phyloP scores from a whole-genome alignment of 2,888 invertebrate species.

The Lithophane socia region DNA sequence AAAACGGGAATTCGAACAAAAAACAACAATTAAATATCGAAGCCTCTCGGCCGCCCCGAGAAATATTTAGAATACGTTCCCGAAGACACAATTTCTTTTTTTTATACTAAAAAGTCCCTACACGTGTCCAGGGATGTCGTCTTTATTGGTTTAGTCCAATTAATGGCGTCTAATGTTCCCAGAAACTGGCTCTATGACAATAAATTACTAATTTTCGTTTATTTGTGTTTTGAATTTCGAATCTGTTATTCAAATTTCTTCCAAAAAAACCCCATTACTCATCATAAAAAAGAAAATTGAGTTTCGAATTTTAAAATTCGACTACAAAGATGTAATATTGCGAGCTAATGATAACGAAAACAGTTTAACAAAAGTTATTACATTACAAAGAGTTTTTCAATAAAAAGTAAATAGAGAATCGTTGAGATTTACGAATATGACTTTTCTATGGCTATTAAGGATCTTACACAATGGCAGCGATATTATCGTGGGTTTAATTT shows the following conservation, averaged over 20 bases:
- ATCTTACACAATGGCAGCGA: slow-evolving; percentile 70
- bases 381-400: slow-evolving; percentile 50
- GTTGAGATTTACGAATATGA: slow-evolving; percentile 64
- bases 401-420: slow-evolving; percentile 62
- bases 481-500: slow-evolving; percentile 84
- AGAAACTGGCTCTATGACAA: slow-evolving; percentile 77
- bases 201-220: slow-evolving; percentile 84
- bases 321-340: slow-evolving; percentile 42
- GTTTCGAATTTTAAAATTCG: slow-evolving; percentile 41
- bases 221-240: slow-evolving; percentile 69
- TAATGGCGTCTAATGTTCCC: slow-evolving; percentile 86
- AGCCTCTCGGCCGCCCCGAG: slow-evolving; percentile 81
- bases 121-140: slow-evolving; percentile 87
- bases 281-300: slow-evolving; percentile 54
- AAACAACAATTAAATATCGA: slow-evolving; percentile 89
- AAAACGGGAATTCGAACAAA: slow-evolving; percentile 88
- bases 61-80: slow-evolving; percentile 88
- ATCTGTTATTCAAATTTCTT: slow-evolving; percentile 65
- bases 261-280: slow-evolving; percentile 53
- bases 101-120: slow-evolving; percentile 77
- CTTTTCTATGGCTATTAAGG: slow-evolving; percentile 69
- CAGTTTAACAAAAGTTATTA: slow-evolving; percentile 42
- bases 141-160: slow-evolving; percentile 89
- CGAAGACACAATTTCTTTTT: slow-evolving; percentile 70
- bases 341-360: slow-evolving; percentile 52